Evolutionary conservation across 2,113 vertebrate species (phyloP), one percentile per base, ranked within the genome.

Genomic region (Rhinopomastus cyanomelas): DNA sequence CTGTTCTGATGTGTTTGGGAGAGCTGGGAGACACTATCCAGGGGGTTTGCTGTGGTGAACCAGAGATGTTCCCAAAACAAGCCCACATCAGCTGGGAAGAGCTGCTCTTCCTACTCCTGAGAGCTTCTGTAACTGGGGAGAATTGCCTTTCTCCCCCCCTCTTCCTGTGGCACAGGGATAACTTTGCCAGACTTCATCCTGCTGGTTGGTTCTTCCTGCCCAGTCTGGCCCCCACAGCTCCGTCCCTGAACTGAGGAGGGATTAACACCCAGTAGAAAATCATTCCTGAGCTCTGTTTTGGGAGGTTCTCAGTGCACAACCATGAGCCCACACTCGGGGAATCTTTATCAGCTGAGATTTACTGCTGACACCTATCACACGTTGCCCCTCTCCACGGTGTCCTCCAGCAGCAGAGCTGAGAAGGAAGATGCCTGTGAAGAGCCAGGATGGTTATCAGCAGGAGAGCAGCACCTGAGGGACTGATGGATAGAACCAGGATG

Each of bases 71-170:
- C 23, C 60, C 55, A 16, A 30, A 72, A 30, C 36, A 26, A 23
- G 5, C 8, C 12, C 8, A 0, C 1, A 1, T 53, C 48, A 60
- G 30, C 17, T 66, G n/a, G n/a, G 30, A 60, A 48, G 51, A 78
- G 32, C 17, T 65, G 20, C 56, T 32, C 13, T 26, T 27, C 26
- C 29, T 65, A 18, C 29, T 44, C 57, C 34, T 37, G 5, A 46
- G 42, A 65, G 62, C 62, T n/a, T 21, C 29, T 44, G 44, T n/a
- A 44, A 29, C 32, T 59, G 56, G 56, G 20, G 32, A 32, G 56
- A 56, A 53, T 91, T 95, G 96, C 97, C 95, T 97, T 74, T 80
- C 85, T 34, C 84, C 90, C 81, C n/a, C 96, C 88, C 52, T 89
- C 88, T 52, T 89, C n/a, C 79, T 90, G 90, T 16, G 74, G 84